Evolutionary conservation across 2,797 vertebrate genomes (phyloP).

Genomic region (Remorina albescens): DNA sequence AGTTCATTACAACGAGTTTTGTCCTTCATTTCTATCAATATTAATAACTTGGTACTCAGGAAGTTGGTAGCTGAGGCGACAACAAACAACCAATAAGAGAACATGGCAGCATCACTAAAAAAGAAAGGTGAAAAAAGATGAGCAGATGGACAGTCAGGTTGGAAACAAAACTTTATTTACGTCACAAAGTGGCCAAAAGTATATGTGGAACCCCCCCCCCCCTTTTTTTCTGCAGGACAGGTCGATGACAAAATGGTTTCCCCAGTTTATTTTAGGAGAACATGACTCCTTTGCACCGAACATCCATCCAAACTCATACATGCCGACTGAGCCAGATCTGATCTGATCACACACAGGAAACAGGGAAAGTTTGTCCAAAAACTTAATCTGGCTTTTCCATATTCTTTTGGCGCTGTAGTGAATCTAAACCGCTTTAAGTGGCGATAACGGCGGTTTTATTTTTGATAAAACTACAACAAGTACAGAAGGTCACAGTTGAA

Average conservation of each 20-base stretch:
- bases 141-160: not conserved
- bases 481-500: not conserved
- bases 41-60: not conserved
- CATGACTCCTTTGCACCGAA: no score
- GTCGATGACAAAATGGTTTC: no score
- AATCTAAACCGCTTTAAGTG: not conserved
- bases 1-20: slow-evolving; percentile 22
- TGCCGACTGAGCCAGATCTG: not conserved
- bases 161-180: not conserved
- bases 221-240: no score
- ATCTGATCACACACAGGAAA: not conserved
- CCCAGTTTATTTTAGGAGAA: no score
- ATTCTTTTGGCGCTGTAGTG: not conserved
- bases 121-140: not conserved
- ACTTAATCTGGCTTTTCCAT: no score
- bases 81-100: no score
- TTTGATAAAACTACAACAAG: not conserved
- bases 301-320: not conserved
- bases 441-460: not conserved
- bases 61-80: not conserved
- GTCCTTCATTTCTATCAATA: slow-evolving; percentile 4
- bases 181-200: no score
- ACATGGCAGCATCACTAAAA: not conserved
- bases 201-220: no score
- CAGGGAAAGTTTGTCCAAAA: not conserved